phyloP scores from a whole-genome alignment of 2,113 vertebrate species.

The Clarias batrachus region DNA sequence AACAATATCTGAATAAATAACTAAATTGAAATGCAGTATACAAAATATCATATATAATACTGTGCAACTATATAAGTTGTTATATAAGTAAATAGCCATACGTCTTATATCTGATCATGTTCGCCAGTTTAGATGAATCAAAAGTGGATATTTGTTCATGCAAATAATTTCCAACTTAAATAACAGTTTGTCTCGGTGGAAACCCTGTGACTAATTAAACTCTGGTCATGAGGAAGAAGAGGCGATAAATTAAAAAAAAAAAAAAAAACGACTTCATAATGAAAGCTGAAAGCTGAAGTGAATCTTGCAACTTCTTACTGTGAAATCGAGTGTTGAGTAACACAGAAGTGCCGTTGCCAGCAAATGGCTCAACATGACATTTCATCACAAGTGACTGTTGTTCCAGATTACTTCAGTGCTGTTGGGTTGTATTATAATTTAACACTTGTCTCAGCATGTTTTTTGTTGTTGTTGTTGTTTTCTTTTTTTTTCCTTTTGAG shows the following conservation, averaged over 20 bases:
- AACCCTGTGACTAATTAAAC: not conserved
- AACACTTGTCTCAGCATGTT: not conserved
- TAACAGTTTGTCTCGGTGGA: not conserved
- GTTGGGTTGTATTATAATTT: not conserved
- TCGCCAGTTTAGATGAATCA: not conserved
- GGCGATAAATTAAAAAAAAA: not conserved
- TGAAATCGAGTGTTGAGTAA: constrained; percentile 13
- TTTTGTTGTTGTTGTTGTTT: too few species aligned
- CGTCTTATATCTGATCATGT: not conserved
- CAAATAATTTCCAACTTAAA: not conserved
- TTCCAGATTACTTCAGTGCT: not conserved
- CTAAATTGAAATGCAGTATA: not conserved
- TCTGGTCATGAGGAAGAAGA: not conserved
- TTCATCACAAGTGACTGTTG: constrained; percentile 9
- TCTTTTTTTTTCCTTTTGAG: too few species aligned
- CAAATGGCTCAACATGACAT: not conserved
- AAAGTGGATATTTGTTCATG: not conserved
- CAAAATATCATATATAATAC: too few species aligned
- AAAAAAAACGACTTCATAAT: not conserved
- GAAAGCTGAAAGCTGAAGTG: constrained; percentile 46
- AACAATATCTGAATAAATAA: not conserved
- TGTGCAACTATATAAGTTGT: not conserved
- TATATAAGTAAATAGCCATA: not conserved
- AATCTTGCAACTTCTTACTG: constrained; percentile 29
- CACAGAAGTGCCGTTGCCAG: not conserved